These are phyloP conservation scores for Platysteira castanea DNA, from an alignment of 2,113 vertebrate genomes.

Conservation along the genomic window DNA sequence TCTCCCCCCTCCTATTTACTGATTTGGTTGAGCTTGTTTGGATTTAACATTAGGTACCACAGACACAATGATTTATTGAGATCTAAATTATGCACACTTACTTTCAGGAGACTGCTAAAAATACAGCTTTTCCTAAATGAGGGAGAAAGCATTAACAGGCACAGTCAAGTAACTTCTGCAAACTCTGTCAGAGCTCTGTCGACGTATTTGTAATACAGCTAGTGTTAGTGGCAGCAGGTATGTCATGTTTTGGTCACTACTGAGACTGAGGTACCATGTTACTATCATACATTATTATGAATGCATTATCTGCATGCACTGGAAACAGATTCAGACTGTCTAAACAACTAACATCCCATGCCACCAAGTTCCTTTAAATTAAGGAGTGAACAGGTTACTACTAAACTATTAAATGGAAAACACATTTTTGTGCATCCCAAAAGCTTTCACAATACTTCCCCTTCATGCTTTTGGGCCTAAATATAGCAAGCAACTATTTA, in stretches of 20 bases:
- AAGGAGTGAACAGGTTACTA: not conserved
- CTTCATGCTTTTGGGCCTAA: not conserved
- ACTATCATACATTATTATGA: not conserved
- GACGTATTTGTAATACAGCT: not conserved
- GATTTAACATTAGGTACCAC: not conserved
- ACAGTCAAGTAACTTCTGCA: not conserved
- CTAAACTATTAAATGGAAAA: not conserved
- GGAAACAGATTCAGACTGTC: not conserved
- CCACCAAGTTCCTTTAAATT: not conserved
- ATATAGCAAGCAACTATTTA: not conserved
- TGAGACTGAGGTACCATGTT: not conserved
- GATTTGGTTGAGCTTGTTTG: not conserved
- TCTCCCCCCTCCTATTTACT: not conserved
- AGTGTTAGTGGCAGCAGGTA: not conserved
- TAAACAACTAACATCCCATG: fast-evolving
- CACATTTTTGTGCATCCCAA: not conserved
- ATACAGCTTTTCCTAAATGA: not conserved
- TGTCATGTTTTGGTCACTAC: not conserved
- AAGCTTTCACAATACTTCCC: not conserved
- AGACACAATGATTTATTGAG: not conserved
- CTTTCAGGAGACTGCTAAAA: not conserved
- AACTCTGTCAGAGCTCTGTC: not conserved
- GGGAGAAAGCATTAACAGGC: not conserved
- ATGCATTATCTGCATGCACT: not conserved
- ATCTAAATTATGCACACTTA: not conserved